Evolutionary conservation across 1,140 invertebrate species (phyloP), one percentile per base, ranked within the genome.

Genomic region (Akabosia matsudoensis): DNA sequence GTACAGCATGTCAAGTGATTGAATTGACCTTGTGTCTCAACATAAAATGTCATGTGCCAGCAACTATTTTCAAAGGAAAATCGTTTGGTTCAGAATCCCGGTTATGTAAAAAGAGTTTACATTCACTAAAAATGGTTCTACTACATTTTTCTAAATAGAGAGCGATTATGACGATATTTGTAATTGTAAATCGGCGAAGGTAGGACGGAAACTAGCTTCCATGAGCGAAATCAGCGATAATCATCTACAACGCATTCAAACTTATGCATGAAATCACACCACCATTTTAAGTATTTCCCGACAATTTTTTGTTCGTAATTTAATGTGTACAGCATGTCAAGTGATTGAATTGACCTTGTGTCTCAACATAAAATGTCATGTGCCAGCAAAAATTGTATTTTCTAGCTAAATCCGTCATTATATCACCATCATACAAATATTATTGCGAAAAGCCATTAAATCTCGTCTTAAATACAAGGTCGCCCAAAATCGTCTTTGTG

Each of bases 381-480:
- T 67, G 61, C 61, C 61, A 67, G 61, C 61, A 67, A 67, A 30
- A 67, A n/a, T n/a, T n/a, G n/a, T 28, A 31, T 16, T 67, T 67
- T 31, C 61, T 67, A 31, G 61, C 61, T 24, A 30, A 67, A 16
- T 67, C 61, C 3, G 61, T 67, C 61, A n/a, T 30, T 22, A 67
- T 67, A 67, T 31, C 61, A 67, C 7, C 24, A 67, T 30, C 10
- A 30, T 30, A 67, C n/a, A 28, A 67, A 67, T 67, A 31, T 31
- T 28, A 67, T 67, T 67, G 61, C 28, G 61, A 67, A 67, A 67
- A 67, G 61, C 61, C 61, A 67, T 67, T 67, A 16, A 56, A 67
- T 2, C 28, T 67, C 61, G 61, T 67, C 61, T 67, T 67, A 30
- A 67, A 67, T n/a, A 67, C 61, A 67, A 67, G 61, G 61, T 67